Evolutionary conservation across 1,140 invertebrate genomes (phyloP), one percentile per base, ranked within the genome.

Genomic region (Drosophila simulans): DNA sequence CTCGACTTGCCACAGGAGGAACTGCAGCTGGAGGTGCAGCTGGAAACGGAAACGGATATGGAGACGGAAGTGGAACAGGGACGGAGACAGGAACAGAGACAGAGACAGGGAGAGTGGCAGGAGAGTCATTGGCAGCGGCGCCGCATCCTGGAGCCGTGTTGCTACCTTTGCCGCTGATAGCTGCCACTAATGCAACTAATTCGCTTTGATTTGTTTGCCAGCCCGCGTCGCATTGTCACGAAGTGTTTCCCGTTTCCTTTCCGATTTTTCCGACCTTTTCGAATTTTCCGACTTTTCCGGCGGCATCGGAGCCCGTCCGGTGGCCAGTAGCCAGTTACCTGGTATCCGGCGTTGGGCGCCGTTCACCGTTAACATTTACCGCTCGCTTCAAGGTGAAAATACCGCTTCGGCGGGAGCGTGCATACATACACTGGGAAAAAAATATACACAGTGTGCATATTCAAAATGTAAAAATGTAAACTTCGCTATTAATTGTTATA

Each of bases 101-200:
- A n/a, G 31, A 27, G 27, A 46, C 20, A 8, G 52, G 27, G 31
- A 12, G 27, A 17, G 42, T 31, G 31, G 31, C 31, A 10, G 40
- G 40, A 49, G 34, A 63, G 13, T 35, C 60, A 68, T 66, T 69
- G 65, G 64, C 51, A 69, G 51, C 64, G 43, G 25, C 42, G 64
- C 42, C 64, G 68, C 65, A 70, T 57, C 68, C 65, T 20, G 66
- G 42, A 25, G 40, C 63, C 13, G 46, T 52, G 57, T 20, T 39
- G 27, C 40, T 45, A 31, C 56, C 55, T 31, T 45, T 68, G 31
- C 25, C 59, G 75, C 75, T 77, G 75, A 77, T 77, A 77, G 75
- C 75, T 77, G 75, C 74, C 74, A 77, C 75, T 77, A 77, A 77
- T 77, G 75, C 75, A 77, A 77, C 75, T 77, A 77, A 77, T 77